Evolutionary conservation across 2,797 vertebrate genomes (phyloP).

Genomic region (Onychomys torridus): DNA sequence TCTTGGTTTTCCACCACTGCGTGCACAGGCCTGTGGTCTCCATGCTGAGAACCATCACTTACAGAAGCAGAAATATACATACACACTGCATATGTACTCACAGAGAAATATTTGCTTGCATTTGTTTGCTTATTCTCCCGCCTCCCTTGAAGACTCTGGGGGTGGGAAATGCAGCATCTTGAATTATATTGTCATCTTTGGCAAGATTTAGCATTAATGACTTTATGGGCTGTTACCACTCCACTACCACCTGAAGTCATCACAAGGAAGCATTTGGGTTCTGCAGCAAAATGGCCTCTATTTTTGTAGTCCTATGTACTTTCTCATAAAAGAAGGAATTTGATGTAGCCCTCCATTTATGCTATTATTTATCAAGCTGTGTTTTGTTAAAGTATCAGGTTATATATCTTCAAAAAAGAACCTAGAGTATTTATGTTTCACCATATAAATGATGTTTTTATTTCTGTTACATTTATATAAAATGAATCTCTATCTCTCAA

Average conservation of each 20-base stretch:
- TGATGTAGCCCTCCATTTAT: conserved; percentile 18
- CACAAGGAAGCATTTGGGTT: neutral
- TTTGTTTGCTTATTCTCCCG: conserved; percentile 50
- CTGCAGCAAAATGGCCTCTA: neutral
- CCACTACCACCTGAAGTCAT: conserved; percentile 20
- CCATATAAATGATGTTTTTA: neutral
- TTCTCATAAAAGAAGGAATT: conserved; percentile 32
- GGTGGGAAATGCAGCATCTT: conserved; percentile 43
- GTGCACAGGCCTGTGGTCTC: neutral
- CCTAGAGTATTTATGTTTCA: neutral
- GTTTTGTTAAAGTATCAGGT: neutral
- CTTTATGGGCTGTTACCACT: conserved; percentile 45
- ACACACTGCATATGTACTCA: neutral
- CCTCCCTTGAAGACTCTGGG: conserved; percentile 49
- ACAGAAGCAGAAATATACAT: neutral
- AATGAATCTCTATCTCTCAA: neutral
- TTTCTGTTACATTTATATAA: neutral
- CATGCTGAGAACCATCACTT: conserved; percentile 66
- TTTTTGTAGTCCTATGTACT: neutral
- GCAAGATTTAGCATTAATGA: conserved; percentile 38
- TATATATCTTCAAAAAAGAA: neutral
- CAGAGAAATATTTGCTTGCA: conserved; percentile 43
- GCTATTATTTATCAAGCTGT: conserved; percentile 41
- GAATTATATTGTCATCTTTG: conserved; percentile 57
- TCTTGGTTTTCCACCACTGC: conserved; percentile 69